phyloP scores from a whole-genome alignment of 2,888 invertebrate genomes.

The Diarsia mendica region DNA sequence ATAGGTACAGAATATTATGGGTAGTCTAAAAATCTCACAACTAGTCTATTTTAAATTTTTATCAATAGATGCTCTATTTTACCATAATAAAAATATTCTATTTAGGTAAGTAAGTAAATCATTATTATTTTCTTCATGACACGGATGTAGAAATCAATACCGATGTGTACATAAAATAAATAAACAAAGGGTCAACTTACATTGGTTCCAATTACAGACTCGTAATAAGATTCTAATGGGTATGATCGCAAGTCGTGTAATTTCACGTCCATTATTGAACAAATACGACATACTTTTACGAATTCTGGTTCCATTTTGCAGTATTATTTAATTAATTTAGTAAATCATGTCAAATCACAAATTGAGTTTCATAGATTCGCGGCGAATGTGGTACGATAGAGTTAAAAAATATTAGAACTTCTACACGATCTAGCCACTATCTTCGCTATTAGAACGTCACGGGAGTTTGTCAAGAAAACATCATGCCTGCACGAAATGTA shows the following conservation, averaged over 20 bases:
- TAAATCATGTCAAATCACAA: constrained; percentile 8
- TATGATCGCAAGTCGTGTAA: constrained; percentile 77
- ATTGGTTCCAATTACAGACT: constrained; percentile 76
- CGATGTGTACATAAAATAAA: neutral
- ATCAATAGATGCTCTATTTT: too few relatives aligned
- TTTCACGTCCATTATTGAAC: constrained; percentile 79
- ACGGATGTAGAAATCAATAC: neutral
- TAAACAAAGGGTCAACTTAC: constrained; percentile 72
- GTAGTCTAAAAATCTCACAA: neutral
- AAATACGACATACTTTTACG: constrained; percentile 81
- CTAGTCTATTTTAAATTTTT: neutral
- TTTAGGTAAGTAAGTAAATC: too few relatives aligned
- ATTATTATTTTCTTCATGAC: too few relatives aligned
- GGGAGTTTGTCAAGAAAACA: neutral
- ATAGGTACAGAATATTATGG: neutral
- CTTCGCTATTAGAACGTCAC: constrained; percentile 14
- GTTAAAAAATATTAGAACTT: constrained; percentile 86
- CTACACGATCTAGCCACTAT: constrained; percentile 54
- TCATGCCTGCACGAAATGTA: neutral
- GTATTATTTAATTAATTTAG: constrained; percentile 35
- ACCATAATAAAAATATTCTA: too few relatives aligned
- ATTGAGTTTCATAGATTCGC: constrained; percentile 55
- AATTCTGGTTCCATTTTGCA: constrained; percentile 69
- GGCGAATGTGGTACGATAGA: constrained; percentile 69
- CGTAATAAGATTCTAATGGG: constrained; percentile 78